phyloP scores from a whole-genome alignment of 92 coral and sea anemone genomes.

The Bergia puertoricense region DNA sequence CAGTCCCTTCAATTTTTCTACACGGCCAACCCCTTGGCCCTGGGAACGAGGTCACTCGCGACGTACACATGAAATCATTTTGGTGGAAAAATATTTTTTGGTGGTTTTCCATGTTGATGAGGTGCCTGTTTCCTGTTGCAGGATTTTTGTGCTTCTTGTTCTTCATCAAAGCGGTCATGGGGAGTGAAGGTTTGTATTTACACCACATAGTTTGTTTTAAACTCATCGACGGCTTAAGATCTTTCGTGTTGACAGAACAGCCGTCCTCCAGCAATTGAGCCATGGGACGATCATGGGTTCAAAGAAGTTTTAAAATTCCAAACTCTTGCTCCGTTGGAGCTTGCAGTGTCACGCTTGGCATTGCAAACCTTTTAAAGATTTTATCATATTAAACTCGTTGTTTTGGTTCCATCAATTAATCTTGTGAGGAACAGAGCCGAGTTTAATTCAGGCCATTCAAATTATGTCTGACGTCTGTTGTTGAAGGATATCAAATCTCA shows the following conservation, averaged over 20 bases:
- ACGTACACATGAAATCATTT: neutral
- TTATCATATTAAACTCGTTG: neutral
- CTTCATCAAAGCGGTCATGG: slow-evolving; percentile 13
- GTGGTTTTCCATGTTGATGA: neutral
- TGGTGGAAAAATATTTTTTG: neutral
- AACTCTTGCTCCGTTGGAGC: neutral
- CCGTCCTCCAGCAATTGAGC: too few species aligned
- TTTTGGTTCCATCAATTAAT: neutral
- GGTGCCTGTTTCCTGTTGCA: slow-evolving; percentile 20
- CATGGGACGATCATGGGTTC: neutral
- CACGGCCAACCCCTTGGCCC: neutral
- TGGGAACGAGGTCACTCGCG: neutral
- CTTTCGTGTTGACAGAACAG: slow-evolving; percentile 2
- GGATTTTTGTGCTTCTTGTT: slow-evolving; percentile 8
- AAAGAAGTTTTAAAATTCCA: neutral
- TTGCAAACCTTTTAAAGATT: neutral
- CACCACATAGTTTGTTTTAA: neutral
- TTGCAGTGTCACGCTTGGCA: slow-evolving; percentile 4
- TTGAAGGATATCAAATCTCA: neutral
- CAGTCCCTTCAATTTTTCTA: too few species aligned
- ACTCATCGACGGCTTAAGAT: neutral
- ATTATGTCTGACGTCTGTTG: neutral
- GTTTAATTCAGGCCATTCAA: neutral
- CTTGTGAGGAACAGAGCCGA: neutral
- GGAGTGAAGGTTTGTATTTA: slow-evolving; percentile 40